phyloP scores from a whole-genome alignment of 2,888 invertebrate species.

The Brachyopa scutellaris region DNA sequence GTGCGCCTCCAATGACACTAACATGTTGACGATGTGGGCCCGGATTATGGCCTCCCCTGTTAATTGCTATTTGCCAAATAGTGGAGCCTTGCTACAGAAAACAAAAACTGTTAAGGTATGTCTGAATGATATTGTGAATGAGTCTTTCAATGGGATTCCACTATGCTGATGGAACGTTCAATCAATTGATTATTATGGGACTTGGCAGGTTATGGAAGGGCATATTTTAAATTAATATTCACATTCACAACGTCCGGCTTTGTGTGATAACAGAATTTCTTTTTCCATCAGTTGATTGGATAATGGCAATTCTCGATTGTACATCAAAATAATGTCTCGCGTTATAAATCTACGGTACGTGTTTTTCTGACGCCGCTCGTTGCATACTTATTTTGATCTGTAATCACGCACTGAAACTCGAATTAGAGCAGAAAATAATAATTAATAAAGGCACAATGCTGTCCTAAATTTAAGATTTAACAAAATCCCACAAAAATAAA shows the following conservation, averaged over 20 bases:
- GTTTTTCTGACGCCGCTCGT: no score
- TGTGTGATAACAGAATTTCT: not conserved
- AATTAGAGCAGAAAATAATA: no score
- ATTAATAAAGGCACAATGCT: no score
- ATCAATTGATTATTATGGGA: slow-evolving; percentile 42
- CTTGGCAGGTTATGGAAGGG: not conserved
- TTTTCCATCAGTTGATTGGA: not conserved
- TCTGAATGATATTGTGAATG: no score
- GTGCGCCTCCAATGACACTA: no score
- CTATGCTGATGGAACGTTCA: slow-evolving; percentile 16
- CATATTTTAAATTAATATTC: slow-evolving; percentile 38
- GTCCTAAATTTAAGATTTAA: no score
- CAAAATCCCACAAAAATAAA: no score
- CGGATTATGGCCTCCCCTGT: slow-evolving; percentile 25
- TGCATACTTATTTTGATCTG: no score
- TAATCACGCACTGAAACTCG: no score
- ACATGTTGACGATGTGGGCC: not conserved
- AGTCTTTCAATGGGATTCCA: not conserved
- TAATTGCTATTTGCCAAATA: slow-evolving; percentile 60
- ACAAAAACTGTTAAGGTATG: slow-evolving; percentile 29
- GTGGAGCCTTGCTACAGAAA: not conserved
- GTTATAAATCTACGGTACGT: no score
- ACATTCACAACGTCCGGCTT: not conserved
- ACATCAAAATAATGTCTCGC: no score
- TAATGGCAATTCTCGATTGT: no score